phyloP scores from a whole-genome alignment of 2,113 vertebrate genomes.

The Alethe diademata region DNA sequence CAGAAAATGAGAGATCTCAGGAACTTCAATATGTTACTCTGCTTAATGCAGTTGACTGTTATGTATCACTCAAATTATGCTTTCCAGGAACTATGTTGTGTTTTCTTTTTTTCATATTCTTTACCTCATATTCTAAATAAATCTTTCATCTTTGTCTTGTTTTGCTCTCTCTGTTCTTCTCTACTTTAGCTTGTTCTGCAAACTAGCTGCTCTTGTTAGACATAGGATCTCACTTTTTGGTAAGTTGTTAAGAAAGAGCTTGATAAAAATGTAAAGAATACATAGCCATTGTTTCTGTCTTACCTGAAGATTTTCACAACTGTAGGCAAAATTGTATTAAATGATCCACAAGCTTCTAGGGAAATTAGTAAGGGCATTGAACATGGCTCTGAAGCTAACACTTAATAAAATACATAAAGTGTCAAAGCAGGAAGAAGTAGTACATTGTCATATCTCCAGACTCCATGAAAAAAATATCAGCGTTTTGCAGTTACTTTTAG shows the following conservation, averaged over 20 bases:
- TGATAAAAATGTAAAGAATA: background rate
- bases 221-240: conserved; percentile 99
- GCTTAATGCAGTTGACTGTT: background rate
- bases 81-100: background rate
- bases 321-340: background rate
- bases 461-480: background rate
- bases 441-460: background rate
- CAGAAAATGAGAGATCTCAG: background rate
- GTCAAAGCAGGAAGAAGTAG: background rate
- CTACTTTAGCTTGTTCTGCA: conserved; percentile 94
- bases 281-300: background rate
- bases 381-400: background rate
- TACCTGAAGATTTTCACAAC: conserved; percentile 12
- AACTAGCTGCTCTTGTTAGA: conserved; percentile 98
- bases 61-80: background rate
- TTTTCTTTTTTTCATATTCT: background rate
- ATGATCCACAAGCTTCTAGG: background rate
- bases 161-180: conserved; percentile 65
- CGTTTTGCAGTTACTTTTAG: background rate
- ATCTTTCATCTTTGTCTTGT: conserved; percentile 44
- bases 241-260: conserved; percentile 76
- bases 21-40: background rate
- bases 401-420: background rate
- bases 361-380: background rate
- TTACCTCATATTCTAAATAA: background rate